Evolutionary conservation across 2,113 vertebrate species (phyloP), one percentile per base, ranked within the genome.

Genomic region (Epinephelus moara): DNA sequence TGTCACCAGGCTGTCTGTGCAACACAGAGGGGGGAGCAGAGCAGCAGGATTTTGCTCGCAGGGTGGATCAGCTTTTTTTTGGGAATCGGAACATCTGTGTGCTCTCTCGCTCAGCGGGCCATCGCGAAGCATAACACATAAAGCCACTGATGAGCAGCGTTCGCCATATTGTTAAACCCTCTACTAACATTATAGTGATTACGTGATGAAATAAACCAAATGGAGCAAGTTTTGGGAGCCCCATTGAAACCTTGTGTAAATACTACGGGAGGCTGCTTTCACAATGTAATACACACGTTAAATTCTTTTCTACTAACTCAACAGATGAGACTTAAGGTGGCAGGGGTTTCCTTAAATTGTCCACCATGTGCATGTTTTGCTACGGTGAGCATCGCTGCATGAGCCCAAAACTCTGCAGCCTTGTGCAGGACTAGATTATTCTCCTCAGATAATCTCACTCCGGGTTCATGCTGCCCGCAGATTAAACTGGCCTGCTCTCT

Each of bases 401-500:
- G 19, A 56, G 60, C 78, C 53, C 57, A 81, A 87, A 93, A 80
- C 75, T 67, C 69, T 78, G 56, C 47, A 82, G 80, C 72, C 59
- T 52, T 70, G 57, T 71, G 80, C 62, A 27, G 27, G 70, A 75
- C 80, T 85, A 86, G 93, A 94, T 96, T 95, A 95, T 91, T 87
- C 68, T 60, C 78, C 71, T 27, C 64, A 88, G 83, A 93, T 95
- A 94, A 95, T 96, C 93, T 89, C 72, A 80, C 59, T 86, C 71
- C 61, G 21, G 27, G 47, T 27, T 53, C 67, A 53, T 76, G 82
- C 82, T 73, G 83, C 80, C 81, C 53, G 63, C 92, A 92, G 93
- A 94, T 95, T 95, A 94, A 89, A 87, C 85, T 78, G 80, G 66
- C 79, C 80, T 74, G 55, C 71, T 85, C 75, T 55, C 57, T 70